Conservation (phyloP, 64 coral and sea anemone genomes). For the Acropora tenuis region DNA sequence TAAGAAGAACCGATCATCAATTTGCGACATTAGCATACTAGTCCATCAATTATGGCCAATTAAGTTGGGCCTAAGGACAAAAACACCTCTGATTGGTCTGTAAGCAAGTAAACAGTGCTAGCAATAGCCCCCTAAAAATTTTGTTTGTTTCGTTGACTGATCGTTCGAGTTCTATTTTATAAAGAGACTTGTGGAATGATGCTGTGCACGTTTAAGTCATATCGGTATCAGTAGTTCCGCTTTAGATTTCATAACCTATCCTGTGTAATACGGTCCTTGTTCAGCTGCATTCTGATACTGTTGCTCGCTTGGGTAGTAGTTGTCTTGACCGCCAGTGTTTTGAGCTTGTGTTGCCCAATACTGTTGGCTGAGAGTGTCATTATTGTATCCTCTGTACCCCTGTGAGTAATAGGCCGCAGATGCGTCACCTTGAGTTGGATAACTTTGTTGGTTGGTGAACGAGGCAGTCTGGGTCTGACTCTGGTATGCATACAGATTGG, state of each 20-base stretch:
- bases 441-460: background rate
- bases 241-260: background rate
- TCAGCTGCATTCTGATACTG: conserved; percentile 10
- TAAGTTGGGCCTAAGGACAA: too few species aligned
- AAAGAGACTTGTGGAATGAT: too few species aligned
- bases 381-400: background rate
- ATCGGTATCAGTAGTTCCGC: too few species aligned
- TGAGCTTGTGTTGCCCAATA: conserved; percentile 13
- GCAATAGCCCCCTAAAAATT: too few species aligned
- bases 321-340: background rate
- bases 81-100: too few species aligned
- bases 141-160: too few species aligned
- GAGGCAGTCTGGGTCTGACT: background rate
- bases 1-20: too few species aligned
- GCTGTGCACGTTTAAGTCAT: too few species aligned
- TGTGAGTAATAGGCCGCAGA: background rate
- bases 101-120: too few species aligned
- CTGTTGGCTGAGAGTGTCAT: background rate
- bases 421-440: background rate
- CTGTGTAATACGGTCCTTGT: conserved; percentile 18
- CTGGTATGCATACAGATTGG: background rate
- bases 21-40: too few species aligned
- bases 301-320: conserved; percentile 11
- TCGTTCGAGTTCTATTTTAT: too few species aligned
- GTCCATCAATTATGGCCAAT: too few species aligned